A percentile compares a stretch with the other conserved stretches of the same genome.
phyloP scores from a whole-genome alignment of 2,113 vertebrate genomes.

The Oncorhynchus mykiss region DNA sequence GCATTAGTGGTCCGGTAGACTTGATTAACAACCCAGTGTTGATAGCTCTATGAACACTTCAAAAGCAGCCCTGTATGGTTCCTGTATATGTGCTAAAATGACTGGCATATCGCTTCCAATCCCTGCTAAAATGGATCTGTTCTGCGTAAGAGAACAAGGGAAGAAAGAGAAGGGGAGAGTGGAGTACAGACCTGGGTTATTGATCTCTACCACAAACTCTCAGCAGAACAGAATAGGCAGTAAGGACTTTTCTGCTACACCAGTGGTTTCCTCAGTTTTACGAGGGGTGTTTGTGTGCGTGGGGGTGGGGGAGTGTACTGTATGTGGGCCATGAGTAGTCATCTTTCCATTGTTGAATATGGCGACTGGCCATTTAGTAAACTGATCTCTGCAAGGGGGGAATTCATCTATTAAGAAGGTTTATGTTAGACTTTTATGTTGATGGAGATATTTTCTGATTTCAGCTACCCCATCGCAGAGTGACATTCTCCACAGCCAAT shows the following conservation, averaged over 20 bases:
- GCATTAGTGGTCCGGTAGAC: conserved; percentile 25
- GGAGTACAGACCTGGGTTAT: conserved; percentile 52
- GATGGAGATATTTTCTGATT: conserved; percentile 35
- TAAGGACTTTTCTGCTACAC: conserved; percentile 71
- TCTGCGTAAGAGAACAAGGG: conserved; percentile 52
- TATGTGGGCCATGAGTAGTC: conserved; percentile 45
- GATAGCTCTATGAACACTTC: conserved; percentile 59
- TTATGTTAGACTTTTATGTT: conserved; percentile 21
- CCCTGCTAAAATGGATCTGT: conserved; percentile 58
- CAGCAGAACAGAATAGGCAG: conserved; percentile 46
- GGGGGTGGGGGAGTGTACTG: conserved; percentile 6
- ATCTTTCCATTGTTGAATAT: conserved; percentile 67
- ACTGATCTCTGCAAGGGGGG: conserved; percentile 65
- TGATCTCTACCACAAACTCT: conserved; percentile 54
- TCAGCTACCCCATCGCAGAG: conserved; percentile 96
- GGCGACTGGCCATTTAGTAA: conserved; percentile 65
- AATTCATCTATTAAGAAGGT: conserved; percentile 48
- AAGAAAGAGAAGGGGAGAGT: conserved; percentile 40
- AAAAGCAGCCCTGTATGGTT: conserved; percentile 52
- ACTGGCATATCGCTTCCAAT: conserved; percentile 46
- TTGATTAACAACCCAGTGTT: conserved; percentile 47
- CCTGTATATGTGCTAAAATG: conserved; percentile 53
- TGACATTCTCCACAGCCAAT: conserved; percentile 97
- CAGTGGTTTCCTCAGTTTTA: conserved; percentile 73
- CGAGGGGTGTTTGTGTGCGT: conserved; percentile 51